Evolutionary conservation across 1,140 invertebrate species (phyloP).

Genomic region (Zaprionus taronus): DNA sequence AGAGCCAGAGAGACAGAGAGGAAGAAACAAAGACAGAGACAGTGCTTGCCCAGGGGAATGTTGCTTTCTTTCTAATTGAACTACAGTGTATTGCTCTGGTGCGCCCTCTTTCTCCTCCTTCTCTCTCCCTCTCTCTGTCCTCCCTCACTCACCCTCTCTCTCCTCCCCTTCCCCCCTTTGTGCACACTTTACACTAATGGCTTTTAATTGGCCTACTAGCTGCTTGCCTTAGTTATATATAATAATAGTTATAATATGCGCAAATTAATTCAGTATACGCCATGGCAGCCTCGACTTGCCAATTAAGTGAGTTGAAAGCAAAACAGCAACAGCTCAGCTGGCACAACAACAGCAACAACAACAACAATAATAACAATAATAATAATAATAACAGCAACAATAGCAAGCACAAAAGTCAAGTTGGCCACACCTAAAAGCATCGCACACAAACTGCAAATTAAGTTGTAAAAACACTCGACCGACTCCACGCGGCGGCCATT

Average conservation of each 20-base stretch:
- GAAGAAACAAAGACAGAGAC: background rate
- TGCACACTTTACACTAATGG: conserved; percentile 61
- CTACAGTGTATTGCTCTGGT: background rate
- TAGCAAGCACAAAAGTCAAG: conserved; percentile 30
- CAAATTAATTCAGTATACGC: conserved; percentile 39
- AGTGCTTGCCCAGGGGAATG: conserved; percentile 26
- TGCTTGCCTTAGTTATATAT: conserved; percentile 64
- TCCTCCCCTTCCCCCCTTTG: background rate
- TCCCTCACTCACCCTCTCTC: background rate
- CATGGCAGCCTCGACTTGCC: conserved; percentile 16
- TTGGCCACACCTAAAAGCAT: conserved; percentile 66
- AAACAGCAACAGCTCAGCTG: conserved; percentile 15
- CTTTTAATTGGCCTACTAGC: conserved; percentile 70
- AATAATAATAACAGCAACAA: conserved; percentile 34
- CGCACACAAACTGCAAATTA: conserved; percentile 68
- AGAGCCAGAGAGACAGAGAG: no score
- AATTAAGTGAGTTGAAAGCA: conserved; percentile 61
- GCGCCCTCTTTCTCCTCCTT: background rate
- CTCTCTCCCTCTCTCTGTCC: no score
- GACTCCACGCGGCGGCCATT: conserved; percentile 39
- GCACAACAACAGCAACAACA: conserved; percentile 9
- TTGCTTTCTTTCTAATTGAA: background rate
- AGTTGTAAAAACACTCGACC: conserved; percentile 62
- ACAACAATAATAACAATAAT: conserved; percentile 10
- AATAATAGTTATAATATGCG: conserved; percentile 65